A percentile compares a stretch with the other conserved stretches of the same genome.
Conservation (phyloP, 2,888 invertebrate species). For the Torymus auratus region DNA sequence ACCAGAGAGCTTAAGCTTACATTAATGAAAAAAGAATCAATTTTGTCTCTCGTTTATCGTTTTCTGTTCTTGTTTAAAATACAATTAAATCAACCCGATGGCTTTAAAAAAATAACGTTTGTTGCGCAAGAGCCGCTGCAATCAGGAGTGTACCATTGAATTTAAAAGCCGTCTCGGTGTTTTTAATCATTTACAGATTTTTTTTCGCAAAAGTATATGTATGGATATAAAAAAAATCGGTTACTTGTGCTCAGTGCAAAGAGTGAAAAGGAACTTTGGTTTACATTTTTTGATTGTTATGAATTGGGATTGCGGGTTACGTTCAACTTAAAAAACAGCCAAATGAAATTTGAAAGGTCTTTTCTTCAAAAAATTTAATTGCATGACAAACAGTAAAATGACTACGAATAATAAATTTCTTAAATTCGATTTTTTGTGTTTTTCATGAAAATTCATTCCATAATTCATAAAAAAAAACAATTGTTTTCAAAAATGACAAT, state of each 20-base stretch:
- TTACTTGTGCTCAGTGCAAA: slow-evolving; percentile 40
- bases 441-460: slow-evolving; percentile 16
- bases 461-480: slow-evolving; percentile 37
- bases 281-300: slow-evolving; percentile 53
- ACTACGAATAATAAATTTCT: no score
- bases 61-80: slow-evolving; percentile 19
- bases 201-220: not conserved
- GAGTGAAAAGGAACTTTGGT: slow-evolving; percentile 53
- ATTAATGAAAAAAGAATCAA: slow-evolving; percentile 20
- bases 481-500: slow-evolving; percentile 44
- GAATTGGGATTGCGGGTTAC: slow-evolving; percentile 7
- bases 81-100: not conserved
- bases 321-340: not conserved
- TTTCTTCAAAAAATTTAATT: slow-evolving; percentile 25
- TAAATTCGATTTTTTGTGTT: not conserved
- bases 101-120: not conserved
- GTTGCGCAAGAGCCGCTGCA: slow-evolving; percentile 17
- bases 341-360: not conserved
- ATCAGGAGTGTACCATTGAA: slow-evolving; percentile 18
- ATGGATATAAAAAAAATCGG: slow-evolving; percentile 1
- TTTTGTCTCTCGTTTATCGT: slow-evolving; percentile 3
- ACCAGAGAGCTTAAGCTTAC: slow-evolving; percentile 22
- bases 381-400: not conserved
- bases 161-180: slow-evolving; percentile 12
- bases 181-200: not conserved